Evolutionary conservation across 2,113 vertebrate species (phyloP), one percentile per base, ranked within the genome.

Genomic region (Pollachius pollachius): DNA sequence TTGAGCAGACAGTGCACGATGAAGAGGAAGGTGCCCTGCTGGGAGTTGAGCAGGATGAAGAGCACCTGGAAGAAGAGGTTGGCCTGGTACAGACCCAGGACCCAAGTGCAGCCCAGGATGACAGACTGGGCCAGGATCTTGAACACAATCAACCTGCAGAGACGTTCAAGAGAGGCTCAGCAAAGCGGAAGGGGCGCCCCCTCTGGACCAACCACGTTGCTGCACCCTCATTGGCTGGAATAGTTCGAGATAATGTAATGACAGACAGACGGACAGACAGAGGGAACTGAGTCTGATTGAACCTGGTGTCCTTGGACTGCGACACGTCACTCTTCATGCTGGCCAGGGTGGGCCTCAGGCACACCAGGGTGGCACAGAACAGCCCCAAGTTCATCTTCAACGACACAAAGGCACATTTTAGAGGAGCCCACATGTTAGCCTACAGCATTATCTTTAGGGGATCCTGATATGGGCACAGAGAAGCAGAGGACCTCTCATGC

Each of bases 21-120:
- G 82, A 64, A 90, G 57, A 91, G 89, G 68, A 90, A 88, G 57
- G 88, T 91, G 27, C 90, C 91, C 71, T 92, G 90, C 76, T 91
- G 91, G 18, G 88, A 90, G 83, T 86, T 90, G 2, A 92, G 72
- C 1, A 92, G 1, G 1, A 86, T 80, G 21, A 91, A 91, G 54
- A 87, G 70, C 3, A 88, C 65, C 52, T 82, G 72, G 52, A 88
- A 84, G 63, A 84, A 75, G 15, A 81, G 60, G 65, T 79, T 84
- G 2, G 37, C 18, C 61, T 89, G 84, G 82, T 81, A 89, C 56
- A 92, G 68, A 5, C 90, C 90, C 57, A 92, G 82, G 37, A 90
- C 70, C 89, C 87, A 90, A 34, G 87, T 78, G 37, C 82, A 89
- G 67, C 87, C 88, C 67, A 91, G 69, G 13, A 92, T 84, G 62